Evolutionary conservation across 2,113 vertebrate genomes (phyloP), one percentile per base, ranked within the genome.

Genomic region (Aspiorhynchus laticeps): DNA sequence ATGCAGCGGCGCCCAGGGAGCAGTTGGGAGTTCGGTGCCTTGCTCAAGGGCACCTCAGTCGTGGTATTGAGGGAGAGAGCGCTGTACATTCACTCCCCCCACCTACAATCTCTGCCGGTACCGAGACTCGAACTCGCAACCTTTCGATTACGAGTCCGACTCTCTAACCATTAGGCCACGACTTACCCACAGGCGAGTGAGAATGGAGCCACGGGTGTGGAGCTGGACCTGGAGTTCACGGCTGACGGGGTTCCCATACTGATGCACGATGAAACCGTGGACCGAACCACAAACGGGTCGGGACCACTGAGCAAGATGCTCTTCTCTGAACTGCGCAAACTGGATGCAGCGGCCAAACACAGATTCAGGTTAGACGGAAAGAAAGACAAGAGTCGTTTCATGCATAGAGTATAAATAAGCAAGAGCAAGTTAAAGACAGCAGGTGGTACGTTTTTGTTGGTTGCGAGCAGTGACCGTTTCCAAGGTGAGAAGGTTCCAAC

Each of bases 221-320:
- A 99, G 93, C 26, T 99, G 93, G 98, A 99, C 91, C 77, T 99
- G 85, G 97, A 97, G 91, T 99, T 99, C 88, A 97, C 97, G 0
- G 94, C 96, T 9, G 98, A 99, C 0, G 96, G 97, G 2, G 84
- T 99, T 80, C 96, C 98, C 7, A 93, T 99, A 80, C 91, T 99
- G 43, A 99, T 99, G 98, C 98, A 98, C 0, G 98, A 99, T 46
- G 95, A 95, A 2, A 98, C 97, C 0, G 96, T 99, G 0, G 97
- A 99, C 8, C 95, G 97, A 83, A 99, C 98, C 31, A 99, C 98
- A 0, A 95, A 98, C 31, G 98, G 97, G 19, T 95, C 94, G 1
- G 98, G 98, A 33, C 94, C 92, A 0, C 88, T 99, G 88, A 89
- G 80, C 89, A 94, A 96, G 85, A 84, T 98, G 91, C 97, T 88